Base-by-base conservation (phyloP, 2,113 vertebrate genomes). In the Atherinomorus stipes region DNA sequence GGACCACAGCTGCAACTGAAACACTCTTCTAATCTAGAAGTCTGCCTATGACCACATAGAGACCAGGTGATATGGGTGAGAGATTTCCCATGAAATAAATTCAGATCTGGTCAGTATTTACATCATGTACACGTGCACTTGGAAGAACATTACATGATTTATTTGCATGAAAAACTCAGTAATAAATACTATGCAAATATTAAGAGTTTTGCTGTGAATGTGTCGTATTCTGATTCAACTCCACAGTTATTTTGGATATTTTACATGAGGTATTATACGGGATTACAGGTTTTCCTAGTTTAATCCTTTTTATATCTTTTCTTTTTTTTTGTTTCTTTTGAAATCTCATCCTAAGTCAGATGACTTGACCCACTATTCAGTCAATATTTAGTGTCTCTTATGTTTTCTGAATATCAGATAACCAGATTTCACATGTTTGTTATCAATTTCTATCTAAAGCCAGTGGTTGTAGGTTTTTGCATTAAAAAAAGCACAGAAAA, bases 111-210 rank as follows among this genome's bases (percentile, higher is more conserved):
- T 79, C 11, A 31, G 28, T 83, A 85, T 83, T 75, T 83, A 88
- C 84, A 85, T 47, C 0, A 66, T 85, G 51, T 82, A 80, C 73
- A 80, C 18, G 3, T 44, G 51, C 28, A 18, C 49, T 64, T 10
- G 26, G 52, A 66, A 18, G 11, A 71, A 22, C 19, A 44, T 23
- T 1, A 23, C 42, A 71, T 60, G 25, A 31, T 18, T 61, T 34
- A n/a, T 64, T 2, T 44, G 26, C 62, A 68, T 64, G 64, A 19
- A 31, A 28, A 53, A 23, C 11, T 19, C 40, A 15, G 40, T 42
- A 42, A 37, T 37, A 53, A 66, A 73, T 58, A 65, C 25, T 40
- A 72, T 68, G 34, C 23, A 64, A 42, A 54, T 31, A 54, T 31
- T 1, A 28, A 11, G 26, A 34, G 7, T 31, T 54, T 54, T 54